These are phyloP conservation scores for Camptogramma bilineatum DNA, from an alignment of 2,888 invertebrate genomes.

Conservation along the genomic window DNA sequence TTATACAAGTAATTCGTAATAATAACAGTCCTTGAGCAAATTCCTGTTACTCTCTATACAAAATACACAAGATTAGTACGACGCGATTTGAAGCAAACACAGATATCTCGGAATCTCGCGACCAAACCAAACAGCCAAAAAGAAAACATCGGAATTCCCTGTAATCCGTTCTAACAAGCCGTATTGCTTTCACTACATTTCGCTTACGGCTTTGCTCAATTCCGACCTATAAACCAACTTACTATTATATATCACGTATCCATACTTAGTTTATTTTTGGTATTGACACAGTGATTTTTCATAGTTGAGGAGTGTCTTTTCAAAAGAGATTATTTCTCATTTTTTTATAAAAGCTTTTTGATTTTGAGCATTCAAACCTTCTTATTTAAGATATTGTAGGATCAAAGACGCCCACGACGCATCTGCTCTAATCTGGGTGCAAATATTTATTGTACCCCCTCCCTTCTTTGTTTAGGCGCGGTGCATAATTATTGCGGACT, in stretches of 20 bases:
- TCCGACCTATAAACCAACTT: background rate
- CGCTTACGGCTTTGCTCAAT: background rate
- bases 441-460: conserved; percentile 63
- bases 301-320: too few species aligned
- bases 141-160: conserved; percentile 34
- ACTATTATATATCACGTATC: background rate
- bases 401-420: conserved; percentile 60
- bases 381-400: background rate
- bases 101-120: conserved; percentile 2
- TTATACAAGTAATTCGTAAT: too few species aligned
- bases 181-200: conserved; percentile 48
- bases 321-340: too few species aligned
- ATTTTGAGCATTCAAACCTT: background rate
- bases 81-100: background rate
- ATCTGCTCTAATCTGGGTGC: conserved; percentile 67
- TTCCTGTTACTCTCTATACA: background rate
- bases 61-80: background rate
- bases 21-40: background rate
- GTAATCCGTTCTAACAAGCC: conserved; percentile 50
- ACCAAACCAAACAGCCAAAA: conserved; percentile 23
- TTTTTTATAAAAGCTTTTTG: too few species aligned
- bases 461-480: conserved; percentile 35
- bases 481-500: conserved; percentile 43
- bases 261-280: too few species aligned
- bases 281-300: too few species aligned